Percentiles rank a stretch among this genome's conserved stretches.
These are phyloP conservation scores for Thymelicus lineola DNA, from an alignment of 2,888 invertebrate genomes.

Conservation along the genomic window DNA sequence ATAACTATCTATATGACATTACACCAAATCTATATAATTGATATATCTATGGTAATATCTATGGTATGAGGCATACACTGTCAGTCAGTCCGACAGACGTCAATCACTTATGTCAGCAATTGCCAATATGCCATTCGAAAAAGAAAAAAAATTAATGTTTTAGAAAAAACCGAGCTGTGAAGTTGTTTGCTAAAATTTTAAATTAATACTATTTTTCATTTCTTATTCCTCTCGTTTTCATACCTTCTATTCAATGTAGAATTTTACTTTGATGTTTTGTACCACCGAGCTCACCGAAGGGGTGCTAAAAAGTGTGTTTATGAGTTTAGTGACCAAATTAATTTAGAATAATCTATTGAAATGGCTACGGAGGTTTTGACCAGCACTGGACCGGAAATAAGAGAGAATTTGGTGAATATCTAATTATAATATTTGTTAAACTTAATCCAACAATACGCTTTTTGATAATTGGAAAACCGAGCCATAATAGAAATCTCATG, in stretches of 20 bases:
- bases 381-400: constrained; percentile 64
- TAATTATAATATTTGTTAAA: constrained; percentile 16
- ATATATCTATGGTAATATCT: too few species aligned
- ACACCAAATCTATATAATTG: too few species aligned
- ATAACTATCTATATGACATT: too few species aligned
- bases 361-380: constrained; percentile 71
- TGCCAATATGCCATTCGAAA: too few species aligned
- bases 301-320: neutral
- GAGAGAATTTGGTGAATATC: constrained; percentile 75
- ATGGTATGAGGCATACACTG: too few species aligned
- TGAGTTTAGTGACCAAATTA: constrained; percentile 1
- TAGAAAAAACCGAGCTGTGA: too few species aligned
- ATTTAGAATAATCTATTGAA: constrained; percentile 35
- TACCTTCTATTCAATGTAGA: neutral
- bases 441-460: neutral
- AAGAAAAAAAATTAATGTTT: too few species aligned
- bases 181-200: neutral
- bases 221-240: neutral
- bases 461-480: neutral
- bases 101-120: too few species aligned
- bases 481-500: neutral
- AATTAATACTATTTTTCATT: neutral
- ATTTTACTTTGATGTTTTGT: constrained; percentile 13
- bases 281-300: neutral
- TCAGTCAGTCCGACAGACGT: too few species aligned